A percentile compares a stretch with the other conserved stretches of the same genome.
Conservation (phyloP, 2,888 invertebrate genomes). For the Cephus pygmeus region DNA sequence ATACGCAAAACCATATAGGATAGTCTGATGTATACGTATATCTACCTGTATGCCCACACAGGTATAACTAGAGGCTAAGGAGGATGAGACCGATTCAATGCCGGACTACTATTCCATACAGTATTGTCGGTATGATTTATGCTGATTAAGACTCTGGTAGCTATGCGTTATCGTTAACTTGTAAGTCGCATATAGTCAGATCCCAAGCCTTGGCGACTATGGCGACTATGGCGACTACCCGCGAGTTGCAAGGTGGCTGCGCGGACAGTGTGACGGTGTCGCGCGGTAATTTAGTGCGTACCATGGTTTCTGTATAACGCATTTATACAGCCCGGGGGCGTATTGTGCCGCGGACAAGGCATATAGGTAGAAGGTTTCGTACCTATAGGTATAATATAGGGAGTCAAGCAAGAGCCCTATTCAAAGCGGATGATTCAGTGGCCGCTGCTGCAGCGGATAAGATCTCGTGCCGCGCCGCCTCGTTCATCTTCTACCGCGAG, state of each 20-base stretch:
- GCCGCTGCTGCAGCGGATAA: slow-evolving; percentile 62
- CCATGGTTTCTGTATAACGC: slow-evolving; percentile 48
- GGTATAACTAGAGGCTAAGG: neutral
- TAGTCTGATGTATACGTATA: neutral
- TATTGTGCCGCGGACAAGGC: slow-evolving; percentile 37
- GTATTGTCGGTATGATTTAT: slow-evolving; percentile 62
- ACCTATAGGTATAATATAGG: slow-evolving; percentile 55
- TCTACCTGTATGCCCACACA: neutral
- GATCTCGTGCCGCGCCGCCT: slow-evolving; percentile 60
- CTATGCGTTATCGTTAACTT: slow-evolving; percentile 60
- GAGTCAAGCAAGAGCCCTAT: slow-evolving; percentile 58
- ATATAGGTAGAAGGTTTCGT: slow-evolving; percentile 47
- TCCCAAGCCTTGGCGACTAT: neutral
- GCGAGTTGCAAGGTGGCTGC: slow-evolving; percentile 41
- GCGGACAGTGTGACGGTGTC: slow-evolving; percentile 39
- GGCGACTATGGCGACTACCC: slow-evolving; percentile 14
- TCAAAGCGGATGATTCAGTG: slow-evolving; percentile 66
- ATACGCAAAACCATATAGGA: neutral
- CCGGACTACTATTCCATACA: slow-evolving; percentile 9
- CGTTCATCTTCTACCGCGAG: slow-evolving; percentile 52
- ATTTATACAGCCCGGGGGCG: slow-evolving; percentile 38
- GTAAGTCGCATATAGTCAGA: slow-evolving; percentile 47
- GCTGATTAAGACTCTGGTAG: slow-evolving; percentile 64
- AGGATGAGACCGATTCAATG: neutral
- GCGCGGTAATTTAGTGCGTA: slow-evolving; percentile 52